phyloP scores from a whole-genome alignment of 2,797 vertebrate species.

The Taenioides sp. region DNA sequence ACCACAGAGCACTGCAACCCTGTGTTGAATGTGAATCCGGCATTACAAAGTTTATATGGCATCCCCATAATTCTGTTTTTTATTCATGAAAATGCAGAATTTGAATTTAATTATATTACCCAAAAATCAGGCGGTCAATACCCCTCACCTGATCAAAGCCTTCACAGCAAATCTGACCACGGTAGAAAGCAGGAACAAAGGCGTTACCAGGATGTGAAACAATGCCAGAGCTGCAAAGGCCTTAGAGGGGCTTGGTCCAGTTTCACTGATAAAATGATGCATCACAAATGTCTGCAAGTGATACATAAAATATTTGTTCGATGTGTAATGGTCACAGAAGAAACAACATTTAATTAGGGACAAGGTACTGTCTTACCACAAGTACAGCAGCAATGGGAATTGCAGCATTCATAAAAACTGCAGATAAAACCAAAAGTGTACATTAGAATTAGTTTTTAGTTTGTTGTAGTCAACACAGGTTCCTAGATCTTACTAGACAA shows the following conservation, averaged over 20 bases:
- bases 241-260: conserved; percentile 77
- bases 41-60: background rate
- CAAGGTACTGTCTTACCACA: conserved; percentile 80
- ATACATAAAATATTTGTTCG: background rate
- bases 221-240: conserved; percentile 93
- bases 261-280: conserved; percentile 69
- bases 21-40: background rate
- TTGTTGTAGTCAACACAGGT: background rate
- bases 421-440: conserved; percentile 26
- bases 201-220: conserved; percentile 96
- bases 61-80: background rate
- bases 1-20: background rate
- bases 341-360: background rate
- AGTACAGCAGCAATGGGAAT: conserved; percentile 96
- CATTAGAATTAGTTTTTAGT: background rate
- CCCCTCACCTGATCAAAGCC: conserved; percentile 88
- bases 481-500: conserved; percentile 88
- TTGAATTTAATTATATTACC: background rate
- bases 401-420: conserved; percentile 98
- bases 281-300: conserved; percentile 87
- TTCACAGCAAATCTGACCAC: conserved; percentile 97
- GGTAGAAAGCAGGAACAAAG: conserved; percentile 93
- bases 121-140: background rate
- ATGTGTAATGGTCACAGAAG: too few relatives aligned
- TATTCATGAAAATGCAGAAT: background rate